Base-by-base conservation (phyloP, 1,140 invertebrate species). In the Lineus longissimus region DNA sequence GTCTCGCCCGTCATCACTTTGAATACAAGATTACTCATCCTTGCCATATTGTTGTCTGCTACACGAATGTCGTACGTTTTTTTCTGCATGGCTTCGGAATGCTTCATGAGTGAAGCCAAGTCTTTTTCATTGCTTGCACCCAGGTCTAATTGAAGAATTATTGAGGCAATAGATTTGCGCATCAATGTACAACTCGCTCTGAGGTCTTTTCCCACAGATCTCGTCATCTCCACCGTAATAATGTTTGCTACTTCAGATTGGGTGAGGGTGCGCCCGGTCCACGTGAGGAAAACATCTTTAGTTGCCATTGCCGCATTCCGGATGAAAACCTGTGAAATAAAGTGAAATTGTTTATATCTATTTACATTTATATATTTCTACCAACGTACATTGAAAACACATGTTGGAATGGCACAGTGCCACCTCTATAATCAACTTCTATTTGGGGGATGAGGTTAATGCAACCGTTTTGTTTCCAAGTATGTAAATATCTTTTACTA, bases 1-100 rank as follows among this genome's bases (percentile, higher is more conserved):
- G 4, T 4, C 33, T 36, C 33, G 4, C 33, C 33, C 33, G 33
- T 36, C 33, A 36, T 36, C 6, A 36, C 33, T 36, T 36, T 36
- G 6, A 4, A 36, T 4, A 36, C 33, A 7, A 36, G 15, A 36
- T 36, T 36, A 7, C 6, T 7, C 33, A 36, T 36, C 15, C 33
- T 36, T 7, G 33, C 33, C 33, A 36, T 36, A 15, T 36, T 36
- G 6, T 51, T 51, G 47, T 51, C 47, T 23, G 47, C 47, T 23
- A 51, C 25, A 19, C 47, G 47, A 23, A 51, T 51, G 25, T 51
- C 47, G 25, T 51, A 51, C 25, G 47, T 51, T 51, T 27, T 19
- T 51, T 51, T 51, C 47, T 51, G 47, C 47, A 51, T 51, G 47
- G 47, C 25, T 51, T 51, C 19, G 47, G 47, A 51, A 51, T 51